Percentiles rank a stretch among this genome's conserved stretches.
Conservation (phyloP, 2,113 vertebrate genomes). For the Pseudopodoces humilis region DNA sequence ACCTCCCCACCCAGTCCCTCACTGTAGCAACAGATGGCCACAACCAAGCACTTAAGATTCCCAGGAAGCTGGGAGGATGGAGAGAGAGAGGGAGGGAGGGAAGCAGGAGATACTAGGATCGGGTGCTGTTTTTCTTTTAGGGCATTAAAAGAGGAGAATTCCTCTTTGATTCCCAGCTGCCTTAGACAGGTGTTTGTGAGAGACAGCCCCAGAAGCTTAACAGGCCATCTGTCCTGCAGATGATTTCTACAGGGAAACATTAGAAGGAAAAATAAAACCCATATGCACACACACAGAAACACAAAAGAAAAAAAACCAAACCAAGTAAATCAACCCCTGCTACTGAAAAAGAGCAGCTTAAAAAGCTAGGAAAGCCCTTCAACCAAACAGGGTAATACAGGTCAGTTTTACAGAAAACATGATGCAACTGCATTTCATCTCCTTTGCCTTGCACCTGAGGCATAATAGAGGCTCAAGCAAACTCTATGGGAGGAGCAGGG, state of each 20-base stretch:
- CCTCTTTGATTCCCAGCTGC: slow-evolving; percentile 7
- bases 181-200: slow-evolving; percentile 35
- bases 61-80: not conserved
- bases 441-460: not conserved
- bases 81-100: not conserved
- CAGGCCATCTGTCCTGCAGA: slow-evolving; percentile 35
- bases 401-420: not conserved
- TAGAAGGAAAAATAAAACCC: slow-evolving; percentile 33
- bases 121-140: not conserved
- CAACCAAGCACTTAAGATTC: not conserved
- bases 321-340: not conserved
- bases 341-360: not conserved
- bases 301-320: not conserved
- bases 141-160: not conserved
- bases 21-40: not conserved
- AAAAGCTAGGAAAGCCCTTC: not conserved
- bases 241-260: not conserved
- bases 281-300: not conserved
- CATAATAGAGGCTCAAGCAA: not conserved
- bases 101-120: not conserved
- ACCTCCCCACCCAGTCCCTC: not conserved
- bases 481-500: too few relatives aligned
- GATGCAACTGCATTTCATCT: not conserved
- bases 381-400: not conserved
- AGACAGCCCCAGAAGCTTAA: slow-evolving; percentile 19